Evolutionary conservation across 2,888 invertebrate species (phyloP).

Genomic region (Hydraecia micacea): DNA sequence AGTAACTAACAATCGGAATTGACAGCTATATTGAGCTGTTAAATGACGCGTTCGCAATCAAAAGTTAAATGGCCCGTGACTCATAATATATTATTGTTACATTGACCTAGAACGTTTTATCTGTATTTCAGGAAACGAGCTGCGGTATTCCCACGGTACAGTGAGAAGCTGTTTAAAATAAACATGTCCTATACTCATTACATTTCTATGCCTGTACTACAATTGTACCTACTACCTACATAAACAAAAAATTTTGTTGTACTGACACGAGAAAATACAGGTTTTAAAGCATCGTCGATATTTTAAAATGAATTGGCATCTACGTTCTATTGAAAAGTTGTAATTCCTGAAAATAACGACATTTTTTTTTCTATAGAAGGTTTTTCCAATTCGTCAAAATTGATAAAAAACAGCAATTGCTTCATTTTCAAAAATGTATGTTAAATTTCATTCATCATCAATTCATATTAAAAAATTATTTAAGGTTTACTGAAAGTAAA

Average conservation of each 20-base stretch:
- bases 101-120: slow-evolving; percentile 34
- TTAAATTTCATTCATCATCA: too few relatives aligned
- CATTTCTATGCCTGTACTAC: too few relatives aligned
- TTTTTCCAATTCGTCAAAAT: too few relatives aligned
- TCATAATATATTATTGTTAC: slow-evolving; percentile 37
- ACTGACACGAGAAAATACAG: too few relatives aligned
- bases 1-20: not conserved
- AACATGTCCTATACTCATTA: not conserved
- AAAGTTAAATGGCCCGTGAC: slow-evolving; percentile 14
- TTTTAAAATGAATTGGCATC: too few relatives aligned
- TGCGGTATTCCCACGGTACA: slow-evolving; percentile 12
- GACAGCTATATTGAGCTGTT: not conserved
- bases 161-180: not conserved
- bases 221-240: not conserved
- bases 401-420: not conserved
- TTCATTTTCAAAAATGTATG: too few relatives aligned
- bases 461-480: too few relatives aligned
- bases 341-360: too few relatives aligned
- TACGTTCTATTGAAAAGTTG: too few relatives aligned
- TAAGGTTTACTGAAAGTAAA: too few relatives aligned
- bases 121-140: slow-evolving; percentile 40
- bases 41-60: slow-evolving; percentile 18
- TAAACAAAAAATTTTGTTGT: not conserved
- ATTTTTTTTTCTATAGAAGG: too few relatives aligned
- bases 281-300: too few relatives aligned